These are phyloP conservation scores for Adelognathus sp. DNA, from an alignment of 2,888 invertebrate genomes.

Conservation along the genomic window DNA sequence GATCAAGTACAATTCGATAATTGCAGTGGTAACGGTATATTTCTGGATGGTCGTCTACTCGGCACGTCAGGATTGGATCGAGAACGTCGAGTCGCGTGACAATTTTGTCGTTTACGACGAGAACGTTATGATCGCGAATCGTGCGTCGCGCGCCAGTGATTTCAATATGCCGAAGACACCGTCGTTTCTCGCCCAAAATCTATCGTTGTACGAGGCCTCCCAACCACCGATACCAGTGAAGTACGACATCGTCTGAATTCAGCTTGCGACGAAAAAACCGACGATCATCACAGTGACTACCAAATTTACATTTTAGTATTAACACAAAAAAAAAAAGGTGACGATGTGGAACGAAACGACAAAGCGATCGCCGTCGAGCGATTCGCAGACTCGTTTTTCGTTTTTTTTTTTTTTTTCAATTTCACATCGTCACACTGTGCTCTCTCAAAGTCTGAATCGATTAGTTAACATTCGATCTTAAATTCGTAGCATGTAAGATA, in stretches of 20 bases:
- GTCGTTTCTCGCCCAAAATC: conserved; percentile 72
- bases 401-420: no score
- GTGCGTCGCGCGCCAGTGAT: no score
- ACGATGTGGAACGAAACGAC: not conserved
- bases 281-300: not conserved
- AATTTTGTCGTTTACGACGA: conserved; percentile 33
- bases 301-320: conserved; percentile 4
- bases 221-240: conserved; percentile 60
- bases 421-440: conserved; percentile 27
- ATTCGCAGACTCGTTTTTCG: conserved; percentile 24
- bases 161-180: conserved; percentile 74
- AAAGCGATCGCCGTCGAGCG: not conserved
- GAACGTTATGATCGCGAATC: conserved; percentile 30
- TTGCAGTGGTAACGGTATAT: conserved; percentile 74
- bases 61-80: conserved; percentile 72
- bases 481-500: conserved; percentile 11
- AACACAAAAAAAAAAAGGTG: not conserved
- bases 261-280: not conserved
- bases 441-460: conserved; percentile 60
- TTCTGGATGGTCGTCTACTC: conserved; percentile 76
- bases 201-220: conserved; percentile 66
- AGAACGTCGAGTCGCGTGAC: conserved; percentile 39
- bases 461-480: conserved; percentile 40
- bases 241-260: conserved; percentile 55
- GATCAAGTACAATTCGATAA: not conserved